phyloP scores from a whole-genome alignment of 2,888 invertebrate genomes.

The Apodemia duryi region DNA sequence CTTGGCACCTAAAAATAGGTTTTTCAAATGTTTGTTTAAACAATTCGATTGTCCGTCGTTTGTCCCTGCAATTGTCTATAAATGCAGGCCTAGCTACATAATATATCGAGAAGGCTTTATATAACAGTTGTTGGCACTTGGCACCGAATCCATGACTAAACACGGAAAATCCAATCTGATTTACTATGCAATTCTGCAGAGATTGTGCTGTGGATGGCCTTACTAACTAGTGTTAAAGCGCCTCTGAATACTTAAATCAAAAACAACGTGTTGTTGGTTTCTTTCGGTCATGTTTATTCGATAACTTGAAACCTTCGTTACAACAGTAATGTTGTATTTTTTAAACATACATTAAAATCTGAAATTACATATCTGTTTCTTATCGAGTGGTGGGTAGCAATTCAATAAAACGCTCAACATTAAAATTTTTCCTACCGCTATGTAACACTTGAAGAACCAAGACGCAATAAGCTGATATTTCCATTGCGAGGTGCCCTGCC shows the following conservation, averaged over 20 bases:
- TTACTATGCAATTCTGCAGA: constrained; percentile 1
- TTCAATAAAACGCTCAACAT: no score
- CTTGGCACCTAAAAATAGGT: no score
- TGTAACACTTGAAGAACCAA: no score
- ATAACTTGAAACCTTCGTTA: neutral
- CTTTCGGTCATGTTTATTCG: neutral
- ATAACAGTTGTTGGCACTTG: constrained; percentile 6
- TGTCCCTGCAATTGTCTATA: neutral
- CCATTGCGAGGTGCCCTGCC: no score
- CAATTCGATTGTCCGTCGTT: no score
- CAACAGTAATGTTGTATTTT: no score
- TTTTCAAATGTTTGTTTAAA: no score
- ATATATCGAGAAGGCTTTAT: neutral
- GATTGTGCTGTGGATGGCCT: constrained; percentile 10
- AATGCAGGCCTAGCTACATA: neutral
- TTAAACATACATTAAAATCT: no score
- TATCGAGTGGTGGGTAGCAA: no score
- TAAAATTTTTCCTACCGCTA: no score
- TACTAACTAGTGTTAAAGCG: constrained; percentile 2
- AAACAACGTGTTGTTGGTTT: neutral
- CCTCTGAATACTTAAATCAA: constrained; percentile 6
- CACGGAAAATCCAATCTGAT: constrained; percentile 13
- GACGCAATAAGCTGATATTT: no score
- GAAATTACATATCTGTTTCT: no score
- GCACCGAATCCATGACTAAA: constrained; percentile 7